Evolutionary conservation across 2,113 vertebrate species (phyloP), one percentile per base, ranked within the genome.

Genomic region (Syngnathus scovelli): DNA sequence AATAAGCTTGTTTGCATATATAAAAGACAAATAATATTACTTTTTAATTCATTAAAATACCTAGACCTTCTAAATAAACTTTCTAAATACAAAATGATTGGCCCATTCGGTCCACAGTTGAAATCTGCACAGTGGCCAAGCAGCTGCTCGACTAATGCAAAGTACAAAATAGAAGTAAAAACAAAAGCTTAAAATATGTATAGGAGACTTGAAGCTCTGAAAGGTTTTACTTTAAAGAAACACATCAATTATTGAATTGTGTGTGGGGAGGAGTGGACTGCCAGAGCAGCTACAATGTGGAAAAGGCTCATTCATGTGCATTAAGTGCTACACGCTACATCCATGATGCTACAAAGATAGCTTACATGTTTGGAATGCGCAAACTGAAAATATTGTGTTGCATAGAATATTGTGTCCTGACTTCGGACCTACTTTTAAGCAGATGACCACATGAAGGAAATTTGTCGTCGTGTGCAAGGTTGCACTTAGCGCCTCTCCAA

Each of bases 121-220:
- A 36, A 56, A 36, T 61, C n/a, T 15, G 36, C 61, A 39, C 61
- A 55, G 66, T 58, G 13, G 51, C 21, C 43, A 52, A 54, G 51
- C 66, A 69, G 62, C 64, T 70, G 43, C 63, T 67, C 55, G 54
- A 72, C 39, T 36, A 36, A 33, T 65, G 13, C 48, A 10, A 69
- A 64, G 66, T 64, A 69, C 54, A 67, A 41, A 51, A 66, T 38
- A 69, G 56, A 33, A 63, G 38, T 23, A 2, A 6, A 70, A 71
- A 74, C 68, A 71, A 74, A 76, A 54, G 60, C 49, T 51, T 71
- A 66, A 41, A 71, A 73, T 5, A 21, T 63, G 59, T 41, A 41
- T 61, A 12, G 64, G 27, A 48, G 61, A 64, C 16, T 7, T 7
- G 3, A 60, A 54, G 18, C 41, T 52, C 33, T 13, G 5, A 4